Evolutionary conservation across 2,797 vertebrate species (phyloP), one percentile per base, ranked within the genome.

Genomic region (Gymnoscopelus braueri): DNA sequence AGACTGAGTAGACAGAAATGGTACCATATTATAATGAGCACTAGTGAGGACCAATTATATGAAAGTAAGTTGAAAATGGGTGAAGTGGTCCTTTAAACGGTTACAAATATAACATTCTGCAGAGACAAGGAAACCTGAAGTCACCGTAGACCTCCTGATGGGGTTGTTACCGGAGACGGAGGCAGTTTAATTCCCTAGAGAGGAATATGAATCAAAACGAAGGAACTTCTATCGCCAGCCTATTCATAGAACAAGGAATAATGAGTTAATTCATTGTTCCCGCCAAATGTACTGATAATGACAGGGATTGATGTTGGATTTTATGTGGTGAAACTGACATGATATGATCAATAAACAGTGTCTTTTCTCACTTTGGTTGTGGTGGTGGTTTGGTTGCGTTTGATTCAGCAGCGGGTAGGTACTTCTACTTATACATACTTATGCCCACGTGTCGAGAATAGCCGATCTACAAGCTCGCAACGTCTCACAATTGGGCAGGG

Each of bases 301-400:
- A 72, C 73, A 57, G 66, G 78, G 80, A 71, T 75, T 85, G 63
- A 35, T 69, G 67, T 1, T 80, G 60, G 39, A 60, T 57, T 26
- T 75, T 39, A 19, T 32, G 53, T 78, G 62, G 68, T 74, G 39
- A 80, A 83, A 74, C 72, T 81, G 77, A 87, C 76, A 80, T 86
- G 84, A 32, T 39, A 39, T 88, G 65, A 75, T 75, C 23, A 90
- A 88, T 88, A 90, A 91, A 90, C 12, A 10, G n/a, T 69, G 50
- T 82, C 44, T 86, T 80, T 78, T 77, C 78, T 71, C 39, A 80
- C 32, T 48, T n/a, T n/a, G n/a, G n/a, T n/a, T n/a, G n/a, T n/a
- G n/a, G n/a, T n/a, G n/a, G n/a, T 77, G 44, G 2, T 56, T 10
- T 14, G 9, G 4, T 50, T 11, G 2, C 53, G 10, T 13, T 23